Evolutionary conservation across 2,888 invertebrate genomes (phyloP), one percentile per base, ranked within the genome.

Genomic region (Zygothrica quintamaculata): DNA sequence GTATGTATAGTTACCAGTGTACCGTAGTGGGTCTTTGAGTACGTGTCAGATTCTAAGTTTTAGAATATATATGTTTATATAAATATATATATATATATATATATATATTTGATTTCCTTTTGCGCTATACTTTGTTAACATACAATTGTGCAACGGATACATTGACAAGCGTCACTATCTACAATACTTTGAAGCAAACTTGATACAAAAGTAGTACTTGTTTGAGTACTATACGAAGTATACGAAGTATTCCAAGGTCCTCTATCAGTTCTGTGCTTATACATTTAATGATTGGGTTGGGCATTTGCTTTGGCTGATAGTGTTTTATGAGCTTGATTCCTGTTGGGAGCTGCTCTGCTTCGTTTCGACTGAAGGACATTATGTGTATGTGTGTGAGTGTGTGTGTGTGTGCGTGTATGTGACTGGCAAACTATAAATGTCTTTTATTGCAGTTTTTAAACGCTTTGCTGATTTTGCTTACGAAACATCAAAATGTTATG

Each of bases 381-480:
- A 67, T 85, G 52, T 55, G 15, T 36, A 18, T 26, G n/a, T n/a
- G n/a, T n/a, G n/a, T n/a, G n/a, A n/a, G n/a, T n/a, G n/a, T n/a
- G n/a, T n/a, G n/a, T n/a, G n/a, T n/a, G n/a, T n/a, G n/a, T n/a
- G n/a, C n/a, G n/a, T n/a, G n/a, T n/a, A n/a, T n/a, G n/a, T n/a
- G n/a, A n/a, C n/a, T n/a, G 26, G 37, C 37, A 48, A 67, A 74
- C 71, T 72, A 82, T 82, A 85, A 80, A 85, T 80, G 80, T 79
- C 44, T 70, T 85, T 80, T 80, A 80, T 80, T 81, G 80, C 86
- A 74, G 80, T 81, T 85, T 85, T 85, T 81, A 82, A 81, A 81
- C 86, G 80, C 84, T 79, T 81, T 81, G 80, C 74, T 84, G 81
- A 84, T 84, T 81, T 84, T 68, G 73, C 81, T 69, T 70, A 69